Evolutionary conservation across 2,113 vertebrate genomes (phyloP).

Genomic region (Felis chaus): DNA sequence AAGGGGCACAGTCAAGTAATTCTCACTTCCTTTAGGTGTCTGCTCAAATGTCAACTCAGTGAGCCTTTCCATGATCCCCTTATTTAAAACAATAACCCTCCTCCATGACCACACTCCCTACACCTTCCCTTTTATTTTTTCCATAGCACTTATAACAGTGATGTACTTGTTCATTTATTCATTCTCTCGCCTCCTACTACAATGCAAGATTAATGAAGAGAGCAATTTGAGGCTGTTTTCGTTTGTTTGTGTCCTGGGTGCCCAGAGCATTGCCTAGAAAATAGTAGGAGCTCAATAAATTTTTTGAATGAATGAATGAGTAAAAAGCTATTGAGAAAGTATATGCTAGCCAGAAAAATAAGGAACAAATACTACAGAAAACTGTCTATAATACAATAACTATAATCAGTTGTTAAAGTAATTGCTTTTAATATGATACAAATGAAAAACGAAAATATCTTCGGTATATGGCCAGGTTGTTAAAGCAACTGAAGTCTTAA

Average conservation of each 20-base stretch:
- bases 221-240: not conserved
- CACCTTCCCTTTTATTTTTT: not conserved
- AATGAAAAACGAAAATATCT: not conserved
- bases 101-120: not conserved
- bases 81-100: not conserved
- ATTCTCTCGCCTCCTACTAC: not conserved
- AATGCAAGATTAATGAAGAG: not conserved
- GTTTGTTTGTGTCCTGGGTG: not conserved
- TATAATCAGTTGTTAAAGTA: constrained; percentile 52
- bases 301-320: constrained; percentile 13
- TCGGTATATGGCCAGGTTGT: not conserved
- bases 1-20: not conserved
- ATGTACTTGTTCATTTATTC: not conserved
- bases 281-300: constrained; percentile 35
- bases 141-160: not conserved
- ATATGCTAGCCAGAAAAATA: constrained; percentile 15
- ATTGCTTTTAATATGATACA: constrained; percentile 36
- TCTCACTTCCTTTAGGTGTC: not conserved
- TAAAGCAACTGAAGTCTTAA: constrained; percentile 33
- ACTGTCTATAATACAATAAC: not conserved
- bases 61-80: not conserved
- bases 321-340: not conserved
- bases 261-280: not conserved
- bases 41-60: not conserved
- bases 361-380: constrained; percentile 48